phyloP scores from a whole-genome alignment of 2,797 vertebrate genomes.

The Mus caroli region DNA sequence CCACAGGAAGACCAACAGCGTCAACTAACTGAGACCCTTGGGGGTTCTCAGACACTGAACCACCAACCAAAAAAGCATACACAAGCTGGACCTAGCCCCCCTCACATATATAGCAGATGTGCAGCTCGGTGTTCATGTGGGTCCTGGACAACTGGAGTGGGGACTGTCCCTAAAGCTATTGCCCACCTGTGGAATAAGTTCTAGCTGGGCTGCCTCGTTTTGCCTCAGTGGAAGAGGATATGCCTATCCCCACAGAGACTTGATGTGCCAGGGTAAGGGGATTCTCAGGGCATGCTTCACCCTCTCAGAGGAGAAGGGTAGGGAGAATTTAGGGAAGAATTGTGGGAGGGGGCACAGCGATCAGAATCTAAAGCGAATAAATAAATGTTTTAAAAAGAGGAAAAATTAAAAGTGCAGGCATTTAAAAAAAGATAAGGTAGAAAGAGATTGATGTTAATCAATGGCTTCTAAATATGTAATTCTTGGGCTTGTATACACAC shows the following conservation, averaged over 20 bases:
- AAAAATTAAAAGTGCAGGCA: not conserved
- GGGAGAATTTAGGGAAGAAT: not conserved
- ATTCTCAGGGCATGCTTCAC: not conserved
- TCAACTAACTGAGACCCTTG: not conserved
- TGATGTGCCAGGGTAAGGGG: not conserved
- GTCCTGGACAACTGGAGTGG: not conserved
- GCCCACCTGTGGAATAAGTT: not conserved
- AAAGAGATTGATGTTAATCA: not conserved
- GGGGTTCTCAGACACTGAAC: not conserved
- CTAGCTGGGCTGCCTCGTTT: not conserved
- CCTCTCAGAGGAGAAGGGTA: not conserved
- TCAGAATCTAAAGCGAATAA: not conserved
- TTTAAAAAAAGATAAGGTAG: not conserved
- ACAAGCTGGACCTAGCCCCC: not conserved
- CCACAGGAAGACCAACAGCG: not conserved
- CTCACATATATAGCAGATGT: not conserved
- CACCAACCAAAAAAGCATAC: not conserved
- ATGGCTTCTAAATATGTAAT: not conserved
- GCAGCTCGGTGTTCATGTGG: not conserved
- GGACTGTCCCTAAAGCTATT: not conserved
- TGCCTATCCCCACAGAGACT: not conserved
- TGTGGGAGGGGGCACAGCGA: not conserved
- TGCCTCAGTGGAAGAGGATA: not conserved
- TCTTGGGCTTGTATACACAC: too few species aligned
- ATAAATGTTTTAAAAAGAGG: not conserved